A percentile compares a stretch with the other conserved stretches of the same genome.
phyloP scores from a whole-genome alignment of 2,888 invertebrate species.

The Drosophila monieri region DNA sequence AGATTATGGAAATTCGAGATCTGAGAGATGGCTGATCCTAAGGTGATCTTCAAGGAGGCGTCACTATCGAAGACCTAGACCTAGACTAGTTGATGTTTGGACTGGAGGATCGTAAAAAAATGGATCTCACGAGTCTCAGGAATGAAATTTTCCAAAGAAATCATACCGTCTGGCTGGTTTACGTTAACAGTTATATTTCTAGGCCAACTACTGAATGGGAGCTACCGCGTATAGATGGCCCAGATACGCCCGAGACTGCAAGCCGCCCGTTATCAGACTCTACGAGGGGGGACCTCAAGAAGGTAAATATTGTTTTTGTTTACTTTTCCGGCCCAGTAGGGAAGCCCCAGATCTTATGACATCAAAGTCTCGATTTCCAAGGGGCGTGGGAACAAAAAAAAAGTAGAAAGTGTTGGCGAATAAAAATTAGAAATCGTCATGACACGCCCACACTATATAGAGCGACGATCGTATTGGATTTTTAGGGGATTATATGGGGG shows the following conservation, averaged over 20 bases:
- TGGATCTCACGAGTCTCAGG: background rate
- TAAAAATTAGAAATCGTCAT: no score
- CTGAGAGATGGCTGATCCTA: background rate
- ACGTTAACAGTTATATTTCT: background rate
- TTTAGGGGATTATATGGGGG: background rate
- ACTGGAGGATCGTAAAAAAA: no score
- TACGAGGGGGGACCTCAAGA: background rate
- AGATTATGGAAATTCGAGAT: background rate
- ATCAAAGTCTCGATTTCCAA: background rate
- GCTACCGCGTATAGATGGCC: no score
- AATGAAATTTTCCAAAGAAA: background rate
- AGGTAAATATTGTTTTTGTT: background rate
- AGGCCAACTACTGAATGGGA: background rate
- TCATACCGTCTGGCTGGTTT: background rate
- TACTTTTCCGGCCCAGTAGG: background rate
- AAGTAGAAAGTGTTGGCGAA: conserved; percentile 66
- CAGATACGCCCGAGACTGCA: background rate
- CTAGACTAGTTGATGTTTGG: background rate
- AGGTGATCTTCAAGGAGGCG: background rate
- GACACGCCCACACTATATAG: conserved; percentile 23
- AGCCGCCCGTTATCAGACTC: background rate
- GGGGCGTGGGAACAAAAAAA: conserved; percentile 74
- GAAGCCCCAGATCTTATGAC: background rate
- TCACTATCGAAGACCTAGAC: background rate
- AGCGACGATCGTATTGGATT: background rate